Evolutionary conservation across 2,888 invertebrate species (phyloP).

Genomic region (Nephrotoma appendiculata): DNA sequence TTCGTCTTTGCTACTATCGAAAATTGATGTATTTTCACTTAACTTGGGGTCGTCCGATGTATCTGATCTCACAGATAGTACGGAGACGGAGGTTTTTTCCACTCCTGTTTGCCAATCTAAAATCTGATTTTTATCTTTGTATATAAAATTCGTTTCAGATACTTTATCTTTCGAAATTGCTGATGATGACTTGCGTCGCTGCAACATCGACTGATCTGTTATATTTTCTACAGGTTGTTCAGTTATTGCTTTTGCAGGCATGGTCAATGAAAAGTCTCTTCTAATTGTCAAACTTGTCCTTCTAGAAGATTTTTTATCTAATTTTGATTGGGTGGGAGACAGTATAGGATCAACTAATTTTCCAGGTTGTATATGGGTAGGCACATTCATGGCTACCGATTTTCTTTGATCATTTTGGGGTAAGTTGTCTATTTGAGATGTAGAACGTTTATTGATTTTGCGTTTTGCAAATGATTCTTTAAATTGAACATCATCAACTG

Average conservation of each 20-base stretch:
- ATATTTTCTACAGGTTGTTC: background rate
- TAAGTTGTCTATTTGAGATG: too few relatives aligned
- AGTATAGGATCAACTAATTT: too few relatives aligned
- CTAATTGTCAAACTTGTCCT: background rate
- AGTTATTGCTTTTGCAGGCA: background rate
- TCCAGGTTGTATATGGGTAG: too few relatives aligned
- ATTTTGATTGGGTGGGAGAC: too few relatives aligned
- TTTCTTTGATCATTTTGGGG: too few relatives aligned
- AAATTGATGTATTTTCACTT: background rate
- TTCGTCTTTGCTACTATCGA: constrained; percentile 6
- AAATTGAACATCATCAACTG: too few relatives aligned
- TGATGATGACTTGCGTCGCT: background rate
- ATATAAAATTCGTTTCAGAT: constrained; percentile 9
- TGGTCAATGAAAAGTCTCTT: background rate
- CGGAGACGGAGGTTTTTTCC: constrained; percentile 5
- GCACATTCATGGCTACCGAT: too few relatives aligned
- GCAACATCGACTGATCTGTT: background rate
- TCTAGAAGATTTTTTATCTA: background rate
- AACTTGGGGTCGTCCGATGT: constrained; percentile 7
- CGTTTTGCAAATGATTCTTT: too few relatives aligned
- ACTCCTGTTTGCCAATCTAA: background rate
- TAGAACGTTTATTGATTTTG: too few relatives aligned
- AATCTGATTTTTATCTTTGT: constrained; percentile 5
- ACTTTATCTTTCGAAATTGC: background rate
- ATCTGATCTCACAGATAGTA: constrained; percentile 9